These are phyloP conservation scores for Miniopterus natalensis DNA, from an alignment of 2,113 vertebrate species.

Conservation along the genomic window DNA sequence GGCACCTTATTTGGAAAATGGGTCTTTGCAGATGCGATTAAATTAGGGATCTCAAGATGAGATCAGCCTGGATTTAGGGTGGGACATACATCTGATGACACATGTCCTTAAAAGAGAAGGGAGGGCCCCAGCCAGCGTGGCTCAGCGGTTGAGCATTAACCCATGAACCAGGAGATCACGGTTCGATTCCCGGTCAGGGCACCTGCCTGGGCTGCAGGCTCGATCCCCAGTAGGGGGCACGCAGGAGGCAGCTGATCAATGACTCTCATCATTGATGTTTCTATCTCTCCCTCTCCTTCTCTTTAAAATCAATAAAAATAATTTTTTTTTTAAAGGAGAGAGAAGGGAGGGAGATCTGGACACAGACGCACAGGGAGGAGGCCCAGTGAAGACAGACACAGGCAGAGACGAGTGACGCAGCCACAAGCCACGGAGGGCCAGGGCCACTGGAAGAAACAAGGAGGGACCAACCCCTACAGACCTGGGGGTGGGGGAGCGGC, in stretches of 20 bases:
- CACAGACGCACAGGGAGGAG: neutral
- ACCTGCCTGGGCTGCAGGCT: too few relatives aligned
- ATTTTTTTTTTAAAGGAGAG: too few relatives aligned
- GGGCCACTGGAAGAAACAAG: neutral
- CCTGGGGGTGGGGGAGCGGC: neutral
- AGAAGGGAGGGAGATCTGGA: too few relatives aligned
- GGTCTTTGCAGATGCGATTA: neutral
- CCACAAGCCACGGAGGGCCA: accelerated
- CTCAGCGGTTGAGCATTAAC: too few relatives aligned
- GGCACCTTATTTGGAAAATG: neutral
- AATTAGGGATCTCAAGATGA: neutral
- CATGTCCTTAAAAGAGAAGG: neutral
- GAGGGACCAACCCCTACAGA: accelerated
- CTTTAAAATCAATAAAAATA: too few relatives aligned
- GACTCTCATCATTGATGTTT: too few relatives aligned
- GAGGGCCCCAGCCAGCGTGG: too few relatives aligned
- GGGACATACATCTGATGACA: accelerated
- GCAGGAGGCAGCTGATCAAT: too few relatives aligned
- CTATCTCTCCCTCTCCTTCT: too few relatives aligned
- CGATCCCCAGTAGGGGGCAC: too few relatives aligned
- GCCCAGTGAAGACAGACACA: accelerated
- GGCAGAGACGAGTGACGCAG: accelerated
- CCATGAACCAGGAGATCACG: too few relatives aligned
- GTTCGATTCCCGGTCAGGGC: too few relatives aligned
- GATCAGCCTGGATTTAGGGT: neutral